Percentiles rank a stretch among this genome's conserved stretches.
These are phyloP conservation scores for Channa striata DNA, from an alignment of 2,797 vertebrate genomes.

Conservation along the genomic window DNA sequence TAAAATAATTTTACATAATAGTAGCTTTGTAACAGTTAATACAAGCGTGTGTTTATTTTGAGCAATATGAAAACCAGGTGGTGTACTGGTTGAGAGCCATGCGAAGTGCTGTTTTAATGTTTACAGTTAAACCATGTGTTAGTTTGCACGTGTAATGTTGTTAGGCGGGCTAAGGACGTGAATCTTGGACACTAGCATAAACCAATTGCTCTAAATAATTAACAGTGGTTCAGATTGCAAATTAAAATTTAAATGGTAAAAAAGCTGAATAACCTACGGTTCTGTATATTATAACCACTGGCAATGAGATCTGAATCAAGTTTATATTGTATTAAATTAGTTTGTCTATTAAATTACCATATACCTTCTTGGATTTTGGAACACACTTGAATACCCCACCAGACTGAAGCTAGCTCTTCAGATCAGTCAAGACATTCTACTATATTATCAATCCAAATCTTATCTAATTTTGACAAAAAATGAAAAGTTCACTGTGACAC, in stretches of 20 bases:
- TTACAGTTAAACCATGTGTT: conserved; percentile 9
- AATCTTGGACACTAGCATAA: background rate
- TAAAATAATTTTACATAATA: conserved; percentile 10
- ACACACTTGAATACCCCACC: background rate
- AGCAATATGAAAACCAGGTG: conserved; percentile 15
- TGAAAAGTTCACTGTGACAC: conserved; percentile 46
- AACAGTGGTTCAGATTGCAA: background rate
- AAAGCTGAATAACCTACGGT: background rate
- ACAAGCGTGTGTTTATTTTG: conserved; percentile 3
- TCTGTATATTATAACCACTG: too few relatives aligned
- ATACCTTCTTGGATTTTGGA: background rate
- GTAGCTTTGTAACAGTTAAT: conserved; percentile 15
- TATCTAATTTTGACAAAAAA: conserved; percentile 4
- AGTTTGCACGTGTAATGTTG: too few relatives aligned
- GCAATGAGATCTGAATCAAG: too few relatives aligned
- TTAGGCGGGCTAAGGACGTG: too few relatives aligned
- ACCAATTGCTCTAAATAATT: background rate
- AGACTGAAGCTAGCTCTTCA: conserved; percentile 6
- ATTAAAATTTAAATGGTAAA: background rate
- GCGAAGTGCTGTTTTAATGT: conserved; percentile 5
- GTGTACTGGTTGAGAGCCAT: background rate
- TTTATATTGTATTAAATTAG: too few relatives aligned
- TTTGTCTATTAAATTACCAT: background rate
- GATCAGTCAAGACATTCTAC: conserved; percentile 5
- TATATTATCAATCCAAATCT: background rate